phyloP scores from a whole-genome alignment of 2,888 invertebrate genomes.

The Phytoseiulus persimilis region DNA sequence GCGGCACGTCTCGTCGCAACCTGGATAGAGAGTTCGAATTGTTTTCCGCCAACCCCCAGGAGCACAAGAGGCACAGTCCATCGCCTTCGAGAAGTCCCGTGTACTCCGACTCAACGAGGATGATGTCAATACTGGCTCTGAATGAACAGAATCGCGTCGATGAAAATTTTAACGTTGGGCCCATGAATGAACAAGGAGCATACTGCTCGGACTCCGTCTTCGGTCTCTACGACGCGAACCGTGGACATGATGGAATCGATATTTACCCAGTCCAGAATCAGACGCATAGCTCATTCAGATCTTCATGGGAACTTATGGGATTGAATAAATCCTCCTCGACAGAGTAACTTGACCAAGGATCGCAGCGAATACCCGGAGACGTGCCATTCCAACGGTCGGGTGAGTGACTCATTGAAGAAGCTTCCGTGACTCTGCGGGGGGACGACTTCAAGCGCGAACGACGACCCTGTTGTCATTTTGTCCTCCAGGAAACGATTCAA shows the following conservation, averaged over 20 bases:
- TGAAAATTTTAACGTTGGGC: not conserved
- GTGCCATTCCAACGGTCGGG: no score
- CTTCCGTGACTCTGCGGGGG: no score
- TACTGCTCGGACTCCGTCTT: not conserved
- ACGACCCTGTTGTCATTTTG: no score
- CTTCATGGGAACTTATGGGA: not conserved
- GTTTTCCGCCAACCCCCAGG: not conserved
- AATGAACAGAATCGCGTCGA: not conserved
- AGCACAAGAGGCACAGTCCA: not conserved
- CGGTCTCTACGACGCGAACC: not conserved
- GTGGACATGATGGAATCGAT: not conserved
- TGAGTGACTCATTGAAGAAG: no score
- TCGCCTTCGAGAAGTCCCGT: not conserved
- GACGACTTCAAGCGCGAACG: no score
- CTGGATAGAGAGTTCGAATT: not conserved
- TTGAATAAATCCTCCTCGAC: not conserved
- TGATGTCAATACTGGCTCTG: not conserved
- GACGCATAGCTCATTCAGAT: not conserved
- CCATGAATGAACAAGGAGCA: not conserved
- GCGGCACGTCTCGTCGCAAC: not conserved
- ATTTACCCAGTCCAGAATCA: not conserved
- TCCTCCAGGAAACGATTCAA: no score
- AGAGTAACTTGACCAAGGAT: no score
- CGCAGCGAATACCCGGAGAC: no score
- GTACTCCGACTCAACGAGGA: not conserved